These are phyloP conservation scores for Eremophila alpestris DNA, from an alignment of 2,797 vertebrate genomes.

Conservation along the genomic window DNA sequence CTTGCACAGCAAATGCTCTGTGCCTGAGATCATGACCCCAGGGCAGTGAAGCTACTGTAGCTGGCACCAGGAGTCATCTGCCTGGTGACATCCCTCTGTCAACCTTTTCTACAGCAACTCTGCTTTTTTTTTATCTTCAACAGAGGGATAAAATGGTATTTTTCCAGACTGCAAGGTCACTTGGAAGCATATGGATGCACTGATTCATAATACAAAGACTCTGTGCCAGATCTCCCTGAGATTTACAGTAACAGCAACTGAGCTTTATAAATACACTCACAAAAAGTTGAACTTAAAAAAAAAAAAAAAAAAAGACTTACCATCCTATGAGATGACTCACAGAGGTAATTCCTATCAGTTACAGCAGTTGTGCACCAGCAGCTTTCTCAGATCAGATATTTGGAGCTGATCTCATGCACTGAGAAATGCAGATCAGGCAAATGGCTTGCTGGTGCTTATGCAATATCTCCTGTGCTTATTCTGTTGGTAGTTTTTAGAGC, in stretches of 20 bases:
- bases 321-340: slow-evolving; percentile 22
- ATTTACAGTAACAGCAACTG: slow-evolving; percentile 2
- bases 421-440: slow-evolving; percentile 44
- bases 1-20: not conserved
- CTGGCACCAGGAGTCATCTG: not conserved
- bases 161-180: slow-evolving; percentile 51
- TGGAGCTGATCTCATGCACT: slow-evolving; percentile 40
- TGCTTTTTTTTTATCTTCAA: not conserved
- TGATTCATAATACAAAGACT: slow-evolving; percentile 1
- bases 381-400: slow-evolving; percentile 40
- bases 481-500: slow-evolving; percentile 4
- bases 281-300: slow-evolving; percentile 1
- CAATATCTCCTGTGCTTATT: slow-evolving; percentile 45
- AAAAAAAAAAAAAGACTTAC: not conserved
- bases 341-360: slow-evolving; percentile 51
- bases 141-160: not conserved
- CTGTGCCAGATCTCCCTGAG: slow-evolving; percentile 18
- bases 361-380: slow-evolving; percentile 39
- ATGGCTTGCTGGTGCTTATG: slow-evolving; percentile 15
- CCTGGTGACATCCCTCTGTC: not conserved
- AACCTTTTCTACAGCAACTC: not conserved
- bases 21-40: not conserved
- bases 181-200: not conserved
- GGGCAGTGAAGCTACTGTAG: not conserved
- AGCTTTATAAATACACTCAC: slow-evolving; percentile 25